Evolutionary conservation across 2,113 vertebrate species (phyloP).

Genomic region (Crotophaga sulcirostris): DNA sequence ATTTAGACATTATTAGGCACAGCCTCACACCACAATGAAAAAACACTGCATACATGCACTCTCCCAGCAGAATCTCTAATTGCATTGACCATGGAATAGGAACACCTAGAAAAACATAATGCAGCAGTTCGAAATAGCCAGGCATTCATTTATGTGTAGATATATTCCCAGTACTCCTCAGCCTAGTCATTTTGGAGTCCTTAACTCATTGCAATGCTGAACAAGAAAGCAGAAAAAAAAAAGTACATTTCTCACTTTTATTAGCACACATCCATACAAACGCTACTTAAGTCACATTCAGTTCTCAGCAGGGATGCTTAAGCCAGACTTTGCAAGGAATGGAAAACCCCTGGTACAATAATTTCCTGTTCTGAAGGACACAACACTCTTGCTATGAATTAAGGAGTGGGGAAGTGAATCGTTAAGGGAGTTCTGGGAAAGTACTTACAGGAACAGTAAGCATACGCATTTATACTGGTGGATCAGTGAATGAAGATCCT

Average conservation of each 20-base stretch:
- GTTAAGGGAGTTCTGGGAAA: not conserved
- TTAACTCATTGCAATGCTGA: not conserved
- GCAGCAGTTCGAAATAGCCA: not conserved
- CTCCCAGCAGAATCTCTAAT: not conserved
- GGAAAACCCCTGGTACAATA: not conserved
- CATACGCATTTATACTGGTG: not conserved
- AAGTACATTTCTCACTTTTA: not conserved
- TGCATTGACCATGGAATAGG: not conserved
- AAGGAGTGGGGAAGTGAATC: not conserved
- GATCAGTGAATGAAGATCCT: not conserved
- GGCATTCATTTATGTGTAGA: not conserved
- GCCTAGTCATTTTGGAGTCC: not conserved
- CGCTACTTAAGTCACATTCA: not conserved
- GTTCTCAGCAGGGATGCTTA: not conserved
- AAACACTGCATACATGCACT: rapidly evolving
- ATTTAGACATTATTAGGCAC: not conserved
- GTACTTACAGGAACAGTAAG: not conserved
- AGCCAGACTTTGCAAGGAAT: not conserved
- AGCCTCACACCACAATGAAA: not conserved
- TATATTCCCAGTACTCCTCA: not conserved
- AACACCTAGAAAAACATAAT: not conserved
- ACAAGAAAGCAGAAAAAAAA: not conserved
- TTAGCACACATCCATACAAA: not conserved
- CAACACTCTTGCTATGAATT: not conserved
- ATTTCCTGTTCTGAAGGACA: not conserved